Conservation (phyloP, 2,888 invertebrate genomes). For the Chouioia cunea region DNA sequence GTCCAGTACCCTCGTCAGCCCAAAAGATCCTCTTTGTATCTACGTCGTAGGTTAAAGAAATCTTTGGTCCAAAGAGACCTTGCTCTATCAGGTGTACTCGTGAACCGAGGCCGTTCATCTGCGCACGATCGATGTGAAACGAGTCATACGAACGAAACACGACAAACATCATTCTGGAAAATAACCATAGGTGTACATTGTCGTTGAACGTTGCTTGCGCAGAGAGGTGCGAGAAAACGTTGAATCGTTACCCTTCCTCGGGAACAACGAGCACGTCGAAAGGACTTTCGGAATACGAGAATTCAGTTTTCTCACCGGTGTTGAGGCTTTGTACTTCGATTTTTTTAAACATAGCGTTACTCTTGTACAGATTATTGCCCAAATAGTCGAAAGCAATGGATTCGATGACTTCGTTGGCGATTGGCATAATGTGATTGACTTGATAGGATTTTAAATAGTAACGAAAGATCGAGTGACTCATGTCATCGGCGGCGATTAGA, state of each 20-base stretch:
- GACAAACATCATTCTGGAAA: constrained; percentile 57
- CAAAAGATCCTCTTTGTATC: constrained; percentile 75
- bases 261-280: constrained; percentile 78
- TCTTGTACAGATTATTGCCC: constrained; percentile 81
- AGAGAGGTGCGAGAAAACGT: too few species aligned
- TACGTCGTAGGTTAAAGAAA: constrained; percentile 73
- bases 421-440: constrained; percentile 61
- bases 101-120: constrained; percentile 75
- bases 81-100: constrained; percentile 67
- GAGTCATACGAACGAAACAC: constrained; percentile 53
- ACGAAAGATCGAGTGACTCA: constrained; percentile 52
- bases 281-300: constrained; percentile 76
- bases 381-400: constrained; percentile 78
- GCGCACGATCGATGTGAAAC: constrained; percentile 76
- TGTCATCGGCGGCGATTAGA: constrained; percentile 55
- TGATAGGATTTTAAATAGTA: constrained; percentile 49
- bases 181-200: too few species aligned
- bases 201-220: too few species aligned
- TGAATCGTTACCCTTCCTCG: constrained; percentile 77
- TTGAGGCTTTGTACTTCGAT: constrained; percentile 78
- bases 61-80: constrained; percentile 70
- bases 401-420: constrained; percentile 70
- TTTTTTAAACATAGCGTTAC: constrained; percentile 74
- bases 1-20: constrained; percentile 76
- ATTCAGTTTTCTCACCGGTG: constrained; percentile 72